Base-by-base conservation (phyloP, 92 coral and sea anemone species). In the Metridium senile region DNA sequence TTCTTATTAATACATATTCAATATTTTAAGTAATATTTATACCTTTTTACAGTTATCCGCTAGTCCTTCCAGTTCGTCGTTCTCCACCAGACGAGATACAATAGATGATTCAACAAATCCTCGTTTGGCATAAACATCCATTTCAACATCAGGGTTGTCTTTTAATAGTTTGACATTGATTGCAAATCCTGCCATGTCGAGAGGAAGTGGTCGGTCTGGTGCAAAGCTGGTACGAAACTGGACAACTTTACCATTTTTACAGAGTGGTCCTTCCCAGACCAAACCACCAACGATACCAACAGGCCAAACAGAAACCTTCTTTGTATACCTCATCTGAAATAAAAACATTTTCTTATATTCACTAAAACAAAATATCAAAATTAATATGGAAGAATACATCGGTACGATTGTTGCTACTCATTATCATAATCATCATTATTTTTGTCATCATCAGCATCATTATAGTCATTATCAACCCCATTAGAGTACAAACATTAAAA, bases 171-270 rank as follows among this genome's bases (percentile, higher is more conserved):
- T 77, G 10, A 84, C 89, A 72, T 92, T 95, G 23, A 95, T 85
- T 22, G 99, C 99, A 78, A 95, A 95, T 16, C 96, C 99, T 17
- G 99, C 97, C 99, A 95, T 95, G 69, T 95, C 99, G 16, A 95
- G n/a, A 25, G 99, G 99, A 51, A 95, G 84, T 8, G 97, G 96
- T 66, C 99, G 80, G 6, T 81, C 82, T 1, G 93, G 92, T 17
- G 78, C 76, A 94, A 94, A 95, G 17, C 76, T 81, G 2, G 97
- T 83, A 71, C 90, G 90, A 78, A 95, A 95, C 51, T 75, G 68
- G 28, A 95, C 66, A 0, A 95, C 93, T 61, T 89, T 84, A 10
- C 99, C 99, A 85, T 82, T 74, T 58, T 81, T 43, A 61, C 99
- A 95, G 26, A 95, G 71, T 61, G 99, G 99, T 19, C 99, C 99